phyloP scores from a whole-genome alignment of 2,888 invertebrate genomes.

The Helleia helle region DNA sequence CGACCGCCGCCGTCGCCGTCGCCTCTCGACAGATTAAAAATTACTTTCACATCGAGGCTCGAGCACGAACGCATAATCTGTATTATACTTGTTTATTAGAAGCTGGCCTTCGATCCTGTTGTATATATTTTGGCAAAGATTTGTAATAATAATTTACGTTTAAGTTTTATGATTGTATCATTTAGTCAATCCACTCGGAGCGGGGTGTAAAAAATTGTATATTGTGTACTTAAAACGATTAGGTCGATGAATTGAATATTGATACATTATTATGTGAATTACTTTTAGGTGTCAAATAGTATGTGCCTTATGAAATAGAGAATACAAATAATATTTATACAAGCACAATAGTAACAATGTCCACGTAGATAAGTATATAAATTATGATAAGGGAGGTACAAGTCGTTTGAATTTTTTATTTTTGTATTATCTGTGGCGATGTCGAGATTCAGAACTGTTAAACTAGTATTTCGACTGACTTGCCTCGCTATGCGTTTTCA shows the following conservation, averaged over 20 bases:
- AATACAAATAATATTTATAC: slow-evolving; percentile 2
- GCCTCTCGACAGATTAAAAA: neutral
- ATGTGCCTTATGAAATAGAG: slow-evolving; percentile 4
- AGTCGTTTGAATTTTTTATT: neutral
- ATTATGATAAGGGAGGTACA: neutral
- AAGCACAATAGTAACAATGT: neutral
- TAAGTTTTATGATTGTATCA: neutral
- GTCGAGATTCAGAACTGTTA: neutral
- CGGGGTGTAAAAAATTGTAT: neutral
- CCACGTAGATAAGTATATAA: neutral
- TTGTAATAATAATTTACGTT: neutral
- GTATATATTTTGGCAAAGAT: slow-evolving; percentile 1
- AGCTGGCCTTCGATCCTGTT: slow-evolving; percentile 4
- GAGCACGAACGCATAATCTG: neutral
- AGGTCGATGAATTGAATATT: too few relatives aligned
- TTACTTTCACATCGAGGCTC: slow-evolving; percentile 3
- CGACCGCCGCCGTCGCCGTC: neutral
- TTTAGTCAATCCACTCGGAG: neutral
- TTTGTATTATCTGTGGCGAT: neutral
- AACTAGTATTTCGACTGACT: neutral
- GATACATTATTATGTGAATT: neutral
- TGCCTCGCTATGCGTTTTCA: slow-evolving; percentile 7
- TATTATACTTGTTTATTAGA: neutral
- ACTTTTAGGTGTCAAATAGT: neutral
- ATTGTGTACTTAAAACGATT: slow-evolving; percentile 5